Evolutionary conservation across 2,797 vertebrate genomes (phyloP).

Genomic region (Rallus crepitans): DNA sequence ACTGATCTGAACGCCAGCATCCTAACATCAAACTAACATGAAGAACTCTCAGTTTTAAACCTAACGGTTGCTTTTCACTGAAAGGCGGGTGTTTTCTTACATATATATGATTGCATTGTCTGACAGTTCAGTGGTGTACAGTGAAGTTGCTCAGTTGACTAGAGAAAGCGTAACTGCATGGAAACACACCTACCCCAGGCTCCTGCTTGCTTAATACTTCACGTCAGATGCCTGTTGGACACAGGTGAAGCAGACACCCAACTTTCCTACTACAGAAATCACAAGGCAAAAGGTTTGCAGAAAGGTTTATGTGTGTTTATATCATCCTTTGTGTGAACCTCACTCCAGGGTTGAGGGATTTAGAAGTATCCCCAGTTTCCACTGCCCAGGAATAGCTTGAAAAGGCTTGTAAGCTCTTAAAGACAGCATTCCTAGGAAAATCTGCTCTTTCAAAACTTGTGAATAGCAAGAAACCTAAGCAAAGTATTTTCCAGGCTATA

Average conservation of each 20-base stretch:
- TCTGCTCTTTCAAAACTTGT: not conserved
- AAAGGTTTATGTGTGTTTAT: not conserved
- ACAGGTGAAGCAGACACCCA: rapidly evolving
- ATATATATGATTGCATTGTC: not conserved
- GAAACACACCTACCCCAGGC: not conserved
- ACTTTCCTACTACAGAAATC: not conserved
- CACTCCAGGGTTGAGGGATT: not conserved
- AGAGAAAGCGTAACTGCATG: not conserved
- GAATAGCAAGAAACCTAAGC: not conserved
- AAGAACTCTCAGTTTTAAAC: not conserved
- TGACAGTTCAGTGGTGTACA: not conserved
- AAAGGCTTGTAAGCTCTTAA: constrained; percentile 2
- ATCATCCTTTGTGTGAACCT: not conserved
- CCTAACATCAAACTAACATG: not conserved
- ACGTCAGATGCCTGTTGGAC: not conserved
- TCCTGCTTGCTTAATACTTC: not conserved
- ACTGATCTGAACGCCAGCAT: not conserved
- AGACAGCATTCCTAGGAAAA: not conserved
- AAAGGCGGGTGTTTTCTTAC: not conserved
- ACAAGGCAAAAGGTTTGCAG: not conserved
- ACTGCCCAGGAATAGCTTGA: not conserved
- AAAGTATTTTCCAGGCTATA: not conserved
- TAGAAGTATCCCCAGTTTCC: not conserved
- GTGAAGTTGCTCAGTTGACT: too few species aligned
- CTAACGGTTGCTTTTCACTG: not conserved